phyloP scores from a whole-genome alignment of 2,888 invertebrate species.

The Platerodrilus igneus region DNA sequence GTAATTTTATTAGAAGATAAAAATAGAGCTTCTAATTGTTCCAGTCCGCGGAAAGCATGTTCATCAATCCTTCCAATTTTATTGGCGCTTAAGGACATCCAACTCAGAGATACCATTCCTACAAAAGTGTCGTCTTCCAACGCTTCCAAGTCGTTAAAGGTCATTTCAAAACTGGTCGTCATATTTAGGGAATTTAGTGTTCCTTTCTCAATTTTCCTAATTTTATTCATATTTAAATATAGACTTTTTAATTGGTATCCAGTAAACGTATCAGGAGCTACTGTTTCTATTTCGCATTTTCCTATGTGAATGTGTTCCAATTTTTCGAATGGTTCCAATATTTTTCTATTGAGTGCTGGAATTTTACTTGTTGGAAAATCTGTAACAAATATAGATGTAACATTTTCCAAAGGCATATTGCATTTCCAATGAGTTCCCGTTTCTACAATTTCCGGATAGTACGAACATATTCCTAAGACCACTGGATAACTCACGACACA shows the following conservation, averaged over 20 bases:
- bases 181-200: neutral
- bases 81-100: slow-evolving; percentile 5
- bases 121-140: slow-evolving; percentile 3
- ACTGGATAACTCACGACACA: no score
- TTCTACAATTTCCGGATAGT: no score
- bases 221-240: no score
- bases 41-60: slow-evolving; percentile 2
- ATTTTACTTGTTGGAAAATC: neutral
- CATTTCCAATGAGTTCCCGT: neutral
- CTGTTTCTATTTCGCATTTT: neutral
- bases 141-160: neutral
- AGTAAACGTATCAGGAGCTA: slow-evolving; percentile 4
- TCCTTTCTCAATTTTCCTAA: no score
- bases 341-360: slow-evolving; percentile 1
- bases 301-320: no score
- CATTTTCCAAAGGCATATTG: neutral
- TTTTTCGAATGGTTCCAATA: slow-evolving; percentile 4
- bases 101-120: slow-evolving; percentile 8
- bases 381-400: slow-evolving; percentile 3
- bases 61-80: slow-evolving; percentile 1
- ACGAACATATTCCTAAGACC: no score
- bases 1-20: slow-evolving; percentile 63
- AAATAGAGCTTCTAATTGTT: slow-evolving; percentile 46
- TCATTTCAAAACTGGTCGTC: neutral
- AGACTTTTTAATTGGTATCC: no score